phyloP scores from a whole-genome alignment of 2,888 invertebrate genomes.

The Ophion costatus region DNA sequence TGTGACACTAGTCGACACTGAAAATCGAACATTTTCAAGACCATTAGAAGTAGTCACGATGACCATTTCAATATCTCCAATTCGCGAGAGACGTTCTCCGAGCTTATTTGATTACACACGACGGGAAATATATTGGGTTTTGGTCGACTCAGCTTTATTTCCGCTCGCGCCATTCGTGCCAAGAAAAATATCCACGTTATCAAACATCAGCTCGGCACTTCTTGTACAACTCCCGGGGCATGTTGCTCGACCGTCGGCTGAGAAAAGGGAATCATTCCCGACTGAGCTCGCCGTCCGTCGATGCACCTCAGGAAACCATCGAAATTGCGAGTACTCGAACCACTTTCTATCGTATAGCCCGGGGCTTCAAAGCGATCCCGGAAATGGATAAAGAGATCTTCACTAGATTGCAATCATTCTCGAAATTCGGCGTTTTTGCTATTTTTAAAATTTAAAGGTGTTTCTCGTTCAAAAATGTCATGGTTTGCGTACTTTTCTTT shows the following conservation, averaged over 20 bases:
- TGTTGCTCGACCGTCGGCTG: no score
- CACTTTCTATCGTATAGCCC: neutral
- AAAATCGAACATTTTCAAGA: constrained; percentile 26
- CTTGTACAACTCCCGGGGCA: neutral
- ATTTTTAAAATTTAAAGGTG: no score
- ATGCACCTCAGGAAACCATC: constrained; percentile 34
- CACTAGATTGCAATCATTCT: constrained; percentile 5
- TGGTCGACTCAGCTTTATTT: constrained; percentile 41
- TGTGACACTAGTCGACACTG: constrained; percentile 27
- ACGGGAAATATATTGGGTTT: constrained; percentile 58
- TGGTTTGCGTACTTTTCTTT: no score
- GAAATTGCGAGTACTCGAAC: constrained; percentile 3
- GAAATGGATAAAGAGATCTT: neutral
- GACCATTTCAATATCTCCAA: constrained; percentile 3
- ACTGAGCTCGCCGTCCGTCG: constrained; percentile 13
- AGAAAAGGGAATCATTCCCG: constrained; percentile 16
- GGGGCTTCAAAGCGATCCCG: neutral
- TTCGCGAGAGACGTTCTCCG: constrained; percentile 6
- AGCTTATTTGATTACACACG: constrained; percentile 58
- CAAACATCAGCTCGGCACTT: constrained; percentile 5
- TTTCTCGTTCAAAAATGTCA: neutral
- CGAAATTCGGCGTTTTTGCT: neutral
- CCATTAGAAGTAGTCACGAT: neutral
- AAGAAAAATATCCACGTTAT: constrained; percentile 55
- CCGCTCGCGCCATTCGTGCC: constrained; percentile 47